phyloP scores from a whole-genome alignment of 1,140 invertebrate genomes.

The Anastrepha ludens region DNA sequence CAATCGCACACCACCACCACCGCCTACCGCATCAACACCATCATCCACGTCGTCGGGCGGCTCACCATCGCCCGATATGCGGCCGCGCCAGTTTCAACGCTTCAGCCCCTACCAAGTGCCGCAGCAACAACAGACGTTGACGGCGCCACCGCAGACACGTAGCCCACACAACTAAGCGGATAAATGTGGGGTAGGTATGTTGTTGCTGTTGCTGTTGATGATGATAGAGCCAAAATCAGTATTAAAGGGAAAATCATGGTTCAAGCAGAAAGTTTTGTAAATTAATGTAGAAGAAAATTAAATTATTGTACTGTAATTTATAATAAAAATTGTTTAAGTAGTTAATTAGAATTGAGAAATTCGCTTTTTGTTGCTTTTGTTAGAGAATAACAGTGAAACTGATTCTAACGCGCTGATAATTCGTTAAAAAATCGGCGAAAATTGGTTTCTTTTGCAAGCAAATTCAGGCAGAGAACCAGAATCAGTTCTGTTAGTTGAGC shows the following conservation, averaged over 20 bases:
- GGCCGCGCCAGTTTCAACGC: constrained; percentile 71
- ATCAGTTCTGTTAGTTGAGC: not conserved
- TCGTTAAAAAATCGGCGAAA: no score
- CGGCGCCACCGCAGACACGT: constrained; percentile 60
- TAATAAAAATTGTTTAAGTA: constrained; percentile 46
- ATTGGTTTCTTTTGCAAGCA: no score
- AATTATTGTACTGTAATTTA: constrained; percentile 45
- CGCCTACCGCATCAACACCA: constrained; percentile 69
- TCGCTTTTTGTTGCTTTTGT: constrained; percentile 44
- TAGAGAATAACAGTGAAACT: not conserved
- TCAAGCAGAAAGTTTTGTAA: not conserved
- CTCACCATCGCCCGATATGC: constrained; percentile 73
- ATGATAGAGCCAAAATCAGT: constrained; percentile 1
- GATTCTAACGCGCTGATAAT: not conserved
- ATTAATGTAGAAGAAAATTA: not conserved
- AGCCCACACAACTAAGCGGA: constrained; percentile 69
- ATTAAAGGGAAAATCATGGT: not conserved
- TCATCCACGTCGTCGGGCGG: constrained; percentile 72
- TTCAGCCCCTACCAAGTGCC: constrained; percentile 73
- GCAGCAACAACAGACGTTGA: constrained; percentile 58
- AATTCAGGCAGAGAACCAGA: not conserved
- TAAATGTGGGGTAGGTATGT: not conserved
- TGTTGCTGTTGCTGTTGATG: constrained; percentile 17
- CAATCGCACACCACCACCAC: constrained; percentile 68
- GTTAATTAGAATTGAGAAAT: constrained; percentile 51